phyloP scores from a whole-genome alignment of 2,113 vertebrate species.

The Castor canadensis region DNA sequence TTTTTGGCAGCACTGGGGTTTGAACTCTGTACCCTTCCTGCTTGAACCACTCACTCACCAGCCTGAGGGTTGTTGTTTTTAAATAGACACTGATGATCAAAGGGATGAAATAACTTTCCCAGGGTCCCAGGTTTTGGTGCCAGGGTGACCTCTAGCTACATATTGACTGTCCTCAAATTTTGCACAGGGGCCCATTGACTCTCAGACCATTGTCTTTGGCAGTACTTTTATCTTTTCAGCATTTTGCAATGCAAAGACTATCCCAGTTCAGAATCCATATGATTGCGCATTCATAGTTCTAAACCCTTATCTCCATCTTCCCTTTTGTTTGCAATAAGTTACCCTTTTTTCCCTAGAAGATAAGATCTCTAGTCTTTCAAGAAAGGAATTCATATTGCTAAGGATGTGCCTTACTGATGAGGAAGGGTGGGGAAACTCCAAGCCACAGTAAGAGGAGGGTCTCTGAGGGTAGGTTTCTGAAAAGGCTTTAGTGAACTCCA shows the following conservation, averaged over 20 bases:
- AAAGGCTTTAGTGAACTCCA: not conserved
- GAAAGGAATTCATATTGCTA: not conserved
- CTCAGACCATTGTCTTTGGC: not conserved
- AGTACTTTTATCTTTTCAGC: not conserved
- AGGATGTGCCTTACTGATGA: not conserved
- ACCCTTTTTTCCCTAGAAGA: not conserved
- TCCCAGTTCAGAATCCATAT: not conserved
- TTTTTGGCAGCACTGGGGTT: not conserved
- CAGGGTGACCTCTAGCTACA: not conserved
- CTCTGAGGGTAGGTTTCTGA: not conserved
- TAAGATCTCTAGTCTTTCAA: not conserved
- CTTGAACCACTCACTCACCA: no score
- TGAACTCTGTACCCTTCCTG: no score
- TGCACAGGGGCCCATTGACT: not conserved
- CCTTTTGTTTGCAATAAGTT: not conserved
- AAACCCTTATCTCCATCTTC: not conserved
- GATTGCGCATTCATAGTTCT: not conserved
- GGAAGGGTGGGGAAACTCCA: not conserved
- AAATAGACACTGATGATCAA: not conserved
- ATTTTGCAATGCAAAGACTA: not conserved
- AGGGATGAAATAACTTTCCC: not conserved
- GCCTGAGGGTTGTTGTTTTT: not conserved
- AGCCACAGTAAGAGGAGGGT: not conserved
- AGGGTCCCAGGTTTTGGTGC: not conserved
- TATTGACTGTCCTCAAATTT: not conserved